Conservation (phyloP, 2,797 vertebrate species). For the Squalus acanthias region DNA sequence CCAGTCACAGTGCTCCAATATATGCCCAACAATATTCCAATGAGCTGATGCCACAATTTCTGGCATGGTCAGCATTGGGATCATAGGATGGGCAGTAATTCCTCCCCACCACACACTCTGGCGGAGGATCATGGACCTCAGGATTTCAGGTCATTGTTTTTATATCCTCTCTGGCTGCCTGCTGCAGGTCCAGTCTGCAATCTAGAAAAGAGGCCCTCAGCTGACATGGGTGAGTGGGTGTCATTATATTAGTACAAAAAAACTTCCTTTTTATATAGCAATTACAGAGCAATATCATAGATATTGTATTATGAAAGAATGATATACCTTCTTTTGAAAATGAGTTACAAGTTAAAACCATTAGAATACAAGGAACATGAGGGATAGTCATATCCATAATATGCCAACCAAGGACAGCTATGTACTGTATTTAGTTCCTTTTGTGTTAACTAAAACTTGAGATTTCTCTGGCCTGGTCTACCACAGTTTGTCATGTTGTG, state of each 20-base stretch:
- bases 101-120: not conserved
- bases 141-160: not conserved
- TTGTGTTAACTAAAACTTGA: not conserved
- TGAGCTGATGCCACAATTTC: not conserved
- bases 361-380: not conserved
- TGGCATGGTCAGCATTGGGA: not conserved
- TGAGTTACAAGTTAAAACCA: not conserved
- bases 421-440: too few relatives aligned
- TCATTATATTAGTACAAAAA: not conserved
- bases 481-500: not conserved
- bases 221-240: not conserved
- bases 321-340: not conserved
- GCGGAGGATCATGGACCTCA: not conserved
- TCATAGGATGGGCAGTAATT: not conserved
- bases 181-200: not conserved
- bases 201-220: not conserved
- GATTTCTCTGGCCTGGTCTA: not conserved
- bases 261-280: not conserved
- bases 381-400: not conserved
- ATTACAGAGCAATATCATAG: not conserved
- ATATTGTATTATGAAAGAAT: not conserved
- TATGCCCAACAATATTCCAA: not conserved
- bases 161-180: not conserved
- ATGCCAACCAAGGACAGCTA: not conserved
- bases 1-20: not conserved